Evolutionary conservation across 2,113 vertebrate genomes (phyloP).

Genomic region (Hystrix brachyura): DNA sequence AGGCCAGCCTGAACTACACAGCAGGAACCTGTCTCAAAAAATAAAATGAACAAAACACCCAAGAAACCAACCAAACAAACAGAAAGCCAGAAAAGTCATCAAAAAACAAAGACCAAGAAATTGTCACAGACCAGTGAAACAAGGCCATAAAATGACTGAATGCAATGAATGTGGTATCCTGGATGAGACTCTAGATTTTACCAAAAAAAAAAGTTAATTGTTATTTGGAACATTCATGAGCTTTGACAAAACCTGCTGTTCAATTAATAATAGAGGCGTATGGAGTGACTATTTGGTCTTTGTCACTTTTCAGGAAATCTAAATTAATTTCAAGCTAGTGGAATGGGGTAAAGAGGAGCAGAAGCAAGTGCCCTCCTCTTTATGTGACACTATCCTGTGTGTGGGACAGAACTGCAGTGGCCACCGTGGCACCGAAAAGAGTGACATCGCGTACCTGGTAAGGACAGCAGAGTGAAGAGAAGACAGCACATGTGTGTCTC

Average conservation of each 20-base stretch:
- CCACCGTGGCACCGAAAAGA: background rate
- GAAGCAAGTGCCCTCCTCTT: background rate
- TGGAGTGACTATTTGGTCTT: background rate
- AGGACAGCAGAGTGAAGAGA: background rate
- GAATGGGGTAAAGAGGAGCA: background rate
- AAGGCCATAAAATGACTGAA: background rate
- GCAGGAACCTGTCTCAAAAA: background rate
- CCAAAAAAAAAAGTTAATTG: background rate
- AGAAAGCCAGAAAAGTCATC: background rate
- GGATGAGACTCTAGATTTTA: too few species aligned
- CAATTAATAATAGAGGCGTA: fast-evolving
- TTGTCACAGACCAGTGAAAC: background rate
- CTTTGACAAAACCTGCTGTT: fast-evolving
- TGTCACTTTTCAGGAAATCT: background rate
- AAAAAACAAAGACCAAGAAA: background rate
- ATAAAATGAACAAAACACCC: background rate
- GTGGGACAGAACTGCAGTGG: background rate
- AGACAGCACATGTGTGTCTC: fast-evolving
- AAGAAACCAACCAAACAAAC: background rate
- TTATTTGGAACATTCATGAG: background rate
- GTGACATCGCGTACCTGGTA: fast-evolving
- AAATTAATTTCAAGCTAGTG: background rate
- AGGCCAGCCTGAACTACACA: background rate
- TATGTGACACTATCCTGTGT: fast-evolving
- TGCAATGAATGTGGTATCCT: fast-evolving